These are phyloP conservation scores for Babyrousa celebensis DNA, from an alignment of 2,797 vertebrate species.

Conservation along the genomic window DNA sequence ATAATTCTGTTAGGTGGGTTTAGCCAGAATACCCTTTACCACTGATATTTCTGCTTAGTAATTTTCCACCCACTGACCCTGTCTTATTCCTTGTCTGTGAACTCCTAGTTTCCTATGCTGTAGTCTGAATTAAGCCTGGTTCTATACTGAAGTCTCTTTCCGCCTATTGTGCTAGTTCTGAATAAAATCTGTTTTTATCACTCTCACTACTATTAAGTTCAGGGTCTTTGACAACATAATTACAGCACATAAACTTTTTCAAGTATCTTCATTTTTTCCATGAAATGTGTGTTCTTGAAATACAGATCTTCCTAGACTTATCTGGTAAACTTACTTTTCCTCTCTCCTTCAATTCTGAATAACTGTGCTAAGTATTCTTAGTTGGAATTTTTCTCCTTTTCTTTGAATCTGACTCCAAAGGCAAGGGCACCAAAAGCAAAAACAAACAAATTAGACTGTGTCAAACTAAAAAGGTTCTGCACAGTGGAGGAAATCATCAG, in stretches of 20 bases:
- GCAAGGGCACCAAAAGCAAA: background rate
- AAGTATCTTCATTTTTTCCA: conserved; percentile 45
- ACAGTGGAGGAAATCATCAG: background rate
- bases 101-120: background rate
- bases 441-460: background rate
- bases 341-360: too few species aligned
- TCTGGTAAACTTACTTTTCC: too few species aligned
- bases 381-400: too few species aligned
- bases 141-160: background rate
- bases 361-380: too few species aligned
- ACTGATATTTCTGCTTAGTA: background rate
- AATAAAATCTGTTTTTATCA: background rate
- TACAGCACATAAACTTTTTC: background rate
- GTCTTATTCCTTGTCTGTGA: background rate
- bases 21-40: background rate
- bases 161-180: background rate
- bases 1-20: background rate
- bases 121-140: background rate
- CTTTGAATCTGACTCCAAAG: background rate
- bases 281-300: conserved; percentile 32
- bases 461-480: background rate
- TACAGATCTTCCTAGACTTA: background rate
- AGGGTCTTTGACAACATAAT: background rate
- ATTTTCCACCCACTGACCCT: background rate
- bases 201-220: background rate